A percentile compares a stretch with the other conserved stretches of the same genome.
Evolutionary conservation across 2,888 invertebrate genomes (phyloP).

Genomic region (Endomychus coccineus): DNA sequence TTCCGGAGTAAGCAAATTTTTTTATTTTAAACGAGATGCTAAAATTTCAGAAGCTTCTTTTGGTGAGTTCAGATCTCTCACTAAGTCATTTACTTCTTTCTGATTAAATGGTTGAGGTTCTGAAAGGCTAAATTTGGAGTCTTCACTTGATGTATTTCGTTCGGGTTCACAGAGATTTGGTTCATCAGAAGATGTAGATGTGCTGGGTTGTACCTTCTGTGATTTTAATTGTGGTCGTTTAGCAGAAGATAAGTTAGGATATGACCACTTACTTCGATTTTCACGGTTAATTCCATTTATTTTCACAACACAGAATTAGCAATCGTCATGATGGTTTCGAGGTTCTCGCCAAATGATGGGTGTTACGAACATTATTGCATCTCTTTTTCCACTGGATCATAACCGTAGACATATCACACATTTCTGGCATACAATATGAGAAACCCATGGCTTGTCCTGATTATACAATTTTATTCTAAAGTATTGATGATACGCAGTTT

Average conservation of each 20-base stretch:
- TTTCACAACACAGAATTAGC: neutral
- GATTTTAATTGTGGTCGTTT: neutral
- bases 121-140: neutral
- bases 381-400: neutral
- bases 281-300: neutral
- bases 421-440: neutral
- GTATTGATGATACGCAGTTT: neutral
- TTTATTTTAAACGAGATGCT: slow-evolving; percentile 1
- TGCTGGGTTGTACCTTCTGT: no score
- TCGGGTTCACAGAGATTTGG: no score
- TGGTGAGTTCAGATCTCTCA: neutral
- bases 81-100: neutral
- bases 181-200: no score
- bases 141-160: no score
- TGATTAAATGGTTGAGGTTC: neutral
- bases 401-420: neutral
- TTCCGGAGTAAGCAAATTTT: slow-evolving; percentile 1
- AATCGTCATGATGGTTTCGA: neutral
- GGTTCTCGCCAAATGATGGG: neutral
- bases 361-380: neutral
- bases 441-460: neutral
- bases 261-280: neutral
- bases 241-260: neutral
- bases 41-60: neutral
- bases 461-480: neutral